phyloP scores from a whole-genome alignment of 2,797 vertebrate genomes.

The Anomalospiza imberbis region DNA sequence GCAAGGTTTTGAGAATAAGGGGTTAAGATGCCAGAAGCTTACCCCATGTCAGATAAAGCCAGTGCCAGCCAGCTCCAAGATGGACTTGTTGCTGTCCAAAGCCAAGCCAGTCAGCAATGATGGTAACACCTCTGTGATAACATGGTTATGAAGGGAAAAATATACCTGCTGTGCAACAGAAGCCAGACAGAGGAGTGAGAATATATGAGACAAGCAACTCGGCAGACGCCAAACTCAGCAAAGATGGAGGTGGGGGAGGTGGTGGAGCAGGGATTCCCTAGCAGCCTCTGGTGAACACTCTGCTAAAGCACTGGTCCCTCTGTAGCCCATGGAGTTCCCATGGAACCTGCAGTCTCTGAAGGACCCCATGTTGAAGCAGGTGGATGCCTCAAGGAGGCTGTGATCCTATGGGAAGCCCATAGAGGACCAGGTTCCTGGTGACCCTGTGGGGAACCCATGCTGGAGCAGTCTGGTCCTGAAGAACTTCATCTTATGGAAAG shows the following conservation, averaged over 20 bases:
- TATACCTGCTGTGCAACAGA: neutral
- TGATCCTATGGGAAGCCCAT: neutral
- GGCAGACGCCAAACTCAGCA: neutral
- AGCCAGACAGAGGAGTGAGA: neutral
- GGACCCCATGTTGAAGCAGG: neutral
- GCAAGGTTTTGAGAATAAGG: neutral
- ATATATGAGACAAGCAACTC: neutral
- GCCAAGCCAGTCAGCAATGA: fast-evolving
- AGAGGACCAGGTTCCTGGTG: neutral
- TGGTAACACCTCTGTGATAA: neutral
- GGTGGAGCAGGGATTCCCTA: neutral
- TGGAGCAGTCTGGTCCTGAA: neutral
- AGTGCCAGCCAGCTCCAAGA: neutral
- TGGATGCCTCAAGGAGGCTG: neutral
- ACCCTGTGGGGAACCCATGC: too few relatives aligned
- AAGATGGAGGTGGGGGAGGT: neutral
- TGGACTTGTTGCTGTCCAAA: fast-evolving
- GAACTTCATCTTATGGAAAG: neutral
- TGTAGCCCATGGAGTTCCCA: neutral
- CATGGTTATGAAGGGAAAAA: neutral
- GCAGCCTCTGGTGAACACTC: neutral
- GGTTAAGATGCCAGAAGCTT: neutral
- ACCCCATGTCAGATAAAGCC: neutral
- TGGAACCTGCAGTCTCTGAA: neutral
- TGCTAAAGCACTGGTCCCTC: neutral